A percentile compares a stretch with the other conserved stretches of the same genome.
Evolutionary conservation across 2,113 vertebrate genomes (phyloP).

Genomic region (Mus musculus): DNA sequence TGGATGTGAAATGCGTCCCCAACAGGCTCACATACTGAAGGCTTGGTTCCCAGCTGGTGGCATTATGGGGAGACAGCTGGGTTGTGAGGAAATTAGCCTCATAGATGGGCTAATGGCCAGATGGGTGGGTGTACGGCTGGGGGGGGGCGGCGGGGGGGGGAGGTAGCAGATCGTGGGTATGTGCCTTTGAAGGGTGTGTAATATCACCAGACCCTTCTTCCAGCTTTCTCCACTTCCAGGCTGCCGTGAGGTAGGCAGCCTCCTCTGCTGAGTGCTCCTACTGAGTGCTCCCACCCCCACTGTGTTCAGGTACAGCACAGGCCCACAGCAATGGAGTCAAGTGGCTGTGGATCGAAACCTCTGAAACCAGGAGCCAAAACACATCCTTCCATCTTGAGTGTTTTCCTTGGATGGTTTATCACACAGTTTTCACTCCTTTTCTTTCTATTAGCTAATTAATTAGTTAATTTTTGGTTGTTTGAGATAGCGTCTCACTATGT

Average conservation of each 20-base stretch:
- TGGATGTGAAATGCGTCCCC: not conserved
- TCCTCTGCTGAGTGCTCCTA: not conserved
- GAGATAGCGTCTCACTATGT: not conserved
- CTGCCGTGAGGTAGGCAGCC: not conserved
- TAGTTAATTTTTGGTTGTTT: not conserved
- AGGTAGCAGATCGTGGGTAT: not conserved
- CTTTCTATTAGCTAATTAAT: not conserved
- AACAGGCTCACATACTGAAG: too few relatives aligned
- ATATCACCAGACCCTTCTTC: not conserved
- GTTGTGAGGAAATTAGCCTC: not conserved
- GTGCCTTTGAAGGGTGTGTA: not conserved
- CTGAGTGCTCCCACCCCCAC: not conserved
- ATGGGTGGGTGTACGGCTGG: too few relatives aligned
- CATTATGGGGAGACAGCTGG: not conserved
- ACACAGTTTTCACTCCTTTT: not conserved
- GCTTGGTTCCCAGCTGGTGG: not conserved
- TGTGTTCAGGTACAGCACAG: not conserved
- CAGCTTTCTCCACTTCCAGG: not conserved
- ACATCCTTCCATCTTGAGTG: not conserved
- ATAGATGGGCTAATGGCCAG: not conserved
- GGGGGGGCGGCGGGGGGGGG: not conserved
- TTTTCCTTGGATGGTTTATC: not conserved
- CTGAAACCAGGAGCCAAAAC: not conserved
- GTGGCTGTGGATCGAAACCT: not conserved
- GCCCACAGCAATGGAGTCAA: not conserved